These are phyloP conservation scores for Punctoribates punctum DNA, from an alignment of 2,888 invertebrate genomes.

Conservation along the genomic window DNA sequence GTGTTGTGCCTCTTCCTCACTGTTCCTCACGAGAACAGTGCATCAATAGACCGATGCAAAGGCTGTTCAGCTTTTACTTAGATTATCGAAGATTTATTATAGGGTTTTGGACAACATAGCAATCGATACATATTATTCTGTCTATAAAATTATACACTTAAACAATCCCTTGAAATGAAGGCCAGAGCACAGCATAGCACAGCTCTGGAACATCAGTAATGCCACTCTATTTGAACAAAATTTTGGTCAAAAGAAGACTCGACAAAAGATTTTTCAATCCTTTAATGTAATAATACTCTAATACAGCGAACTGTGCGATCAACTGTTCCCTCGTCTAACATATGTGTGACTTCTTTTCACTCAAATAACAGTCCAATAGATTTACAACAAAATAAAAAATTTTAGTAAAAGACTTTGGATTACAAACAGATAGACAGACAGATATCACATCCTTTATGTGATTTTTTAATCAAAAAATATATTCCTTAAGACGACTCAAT, in stretches of 20 bases:
- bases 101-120: slow-evolving; percentile 1
- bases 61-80: not conserved
- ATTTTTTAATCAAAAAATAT: slow-evolving; percentile 14
- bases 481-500: slow-evolving; percentile 7
- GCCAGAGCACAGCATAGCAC: not conserved
- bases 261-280: slow-evolving; percentile 17
- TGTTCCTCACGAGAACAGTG: no score
- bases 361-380: slow-evolving; percentile 4
- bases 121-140: slow-evolving; percentile 32
- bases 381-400: not conserved
- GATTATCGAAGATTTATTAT: slow-evolving; percentile 33
- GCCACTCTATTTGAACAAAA: not conserved
- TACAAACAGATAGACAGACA: slow-evolving; percentile 6
- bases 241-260: not conserved
- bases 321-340: not conserved
- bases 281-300: not conserved
- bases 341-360: not conserved
- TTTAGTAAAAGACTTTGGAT: not conserved
- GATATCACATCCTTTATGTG: not conserved
- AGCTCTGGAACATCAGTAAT: not conserved
- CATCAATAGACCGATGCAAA: not conserved
- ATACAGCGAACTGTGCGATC: not conserved
- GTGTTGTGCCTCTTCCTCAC: no score
- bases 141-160: slow-evolving; percentile 35
- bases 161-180: not conserved